Conservation (phyloP, 2,888 invertebrate species). For the Urechis unicinctus region DNA sequence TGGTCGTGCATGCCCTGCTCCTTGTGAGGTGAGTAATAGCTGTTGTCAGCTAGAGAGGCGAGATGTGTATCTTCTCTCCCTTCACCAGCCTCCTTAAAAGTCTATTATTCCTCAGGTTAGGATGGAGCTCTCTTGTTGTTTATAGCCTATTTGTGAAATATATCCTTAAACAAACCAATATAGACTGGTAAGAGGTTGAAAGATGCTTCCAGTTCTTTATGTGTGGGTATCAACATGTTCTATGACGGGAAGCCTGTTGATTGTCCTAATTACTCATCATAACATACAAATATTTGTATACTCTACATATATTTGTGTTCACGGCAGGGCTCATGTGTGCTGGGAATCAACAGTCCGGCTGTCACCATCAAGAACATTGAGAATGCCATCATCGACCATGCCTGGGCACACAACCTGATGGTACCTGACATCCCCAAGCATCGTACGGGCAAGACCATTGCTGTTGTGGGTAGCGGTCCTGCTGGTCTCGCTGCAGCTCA, state of each 20-base stretch:
- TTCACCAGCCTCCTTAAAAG: too few species aligned
- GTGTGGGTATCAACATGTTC: too few species aligned
- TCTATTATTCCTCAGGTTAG: too few species aligned
- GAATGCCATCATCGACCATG: slow-evolving; percentile 96
- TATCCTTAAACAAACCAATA: neutral
- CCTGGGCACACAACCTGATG: slow-evolving; percentile 94
- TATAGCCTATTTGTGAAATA: neutral
- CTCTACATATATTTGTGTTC: neutral
- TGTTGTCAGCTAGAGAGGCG: too few species aligned
- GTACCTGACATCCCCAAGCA: slow-evolving; percentile 68
- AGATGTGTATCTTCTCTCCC: too few species aligned
- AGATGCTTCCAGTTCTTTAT: too few species aligned
- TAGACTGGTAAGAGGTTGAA: too few species aligned
- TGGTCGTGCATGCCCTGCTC: slow-evolving; percentile 78
- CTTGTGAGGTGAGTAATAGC: slow-evolving; percentile 76
- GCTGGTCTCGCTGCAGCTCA: slow-evolving; percentile 93
- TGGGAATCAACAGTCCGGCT: slow-evolving; percentile 89
- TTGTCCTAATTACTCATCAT: too few species aligned
- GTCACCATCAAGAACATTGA: slow-evolving; percentile 99
- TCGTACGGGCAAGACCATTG: slow-evolving; percentile 76
- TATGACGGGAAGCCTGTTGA: too few species aligned
- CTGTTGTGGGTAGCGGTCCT: slow-evolving; percentile 84
- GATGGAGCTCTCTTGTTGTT: too few species aligned
- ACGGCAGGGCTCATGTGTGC: slow-evolving; percentile 77
- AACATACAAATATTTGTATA: neutral